A percentile compares a stretch with the other conserved stretches of the same genome.
Evolutionary conservation across 1,140 invertebrate genomes (phyloP).

Genomic region (Parapsyche elsis): DNA sequence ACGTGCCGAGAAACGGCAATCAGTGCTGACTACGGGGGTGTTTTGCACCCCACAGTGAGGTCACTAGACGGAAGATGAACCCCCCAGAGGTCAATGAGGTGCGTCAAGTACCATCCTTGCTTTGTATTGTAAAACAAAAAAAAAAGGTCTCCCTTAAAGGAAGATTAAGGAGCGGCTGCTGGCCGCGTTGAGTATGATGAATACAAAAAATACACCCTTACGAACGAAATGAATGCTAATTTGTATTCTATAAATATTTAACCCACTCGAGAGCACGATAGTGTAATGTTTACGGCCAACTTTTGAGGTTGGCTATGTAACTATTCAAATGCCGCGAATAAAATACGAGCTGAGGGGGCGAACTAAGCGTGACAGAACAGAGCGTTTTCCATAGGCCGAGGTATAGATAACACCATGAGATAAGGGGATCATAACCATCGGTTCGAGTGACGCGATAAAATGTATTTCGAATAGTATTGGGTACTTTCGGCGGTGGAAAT

Average conservation of each 20-base stretch:
- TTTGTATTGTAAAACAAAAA: background rate
- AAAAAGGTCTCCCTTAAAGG: background rate
- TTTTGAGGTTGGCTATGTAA: constrained; percentile 25
- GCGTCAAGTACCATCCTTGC: background rate
- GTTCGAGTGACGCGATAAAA: too few relatives aligned
- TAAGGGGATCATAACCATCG: background rate
- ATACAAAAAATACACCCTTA: too few relatives aligned
- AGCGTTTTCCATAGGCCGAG: constrained; percentile 12
- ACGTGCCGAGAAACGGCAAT: constrained; percentile 38
- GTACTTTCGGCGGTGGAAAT: background rate
- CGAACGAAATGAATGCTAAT: too few relatives aligned
- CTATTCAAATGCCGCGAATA: constrained; percentile 15
- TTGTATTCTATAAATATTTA: background rate
- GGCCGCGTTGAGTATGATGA: too few relatives aligned
- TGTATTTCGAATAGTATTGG: too few relatives aligned
- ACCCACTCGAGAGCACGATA: background rate
- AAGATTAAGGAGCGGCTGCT: too few relatives aligned
- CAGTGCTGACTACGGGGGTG: constrained; percentile 20
- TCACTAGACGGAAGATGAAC: background rate
- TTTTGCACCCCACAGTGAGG: background rate
- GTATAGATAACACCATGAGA: background rate
- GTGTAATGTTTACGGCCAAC: background rate
- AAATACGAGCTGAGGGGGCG: constrained; percentile 22
- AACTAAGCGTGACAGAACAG: background rate
- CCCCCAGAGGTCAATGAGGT: background rate